Conservation (phyloP, 2,797 vertebrate species). For the Varecia variegata region DNA sequence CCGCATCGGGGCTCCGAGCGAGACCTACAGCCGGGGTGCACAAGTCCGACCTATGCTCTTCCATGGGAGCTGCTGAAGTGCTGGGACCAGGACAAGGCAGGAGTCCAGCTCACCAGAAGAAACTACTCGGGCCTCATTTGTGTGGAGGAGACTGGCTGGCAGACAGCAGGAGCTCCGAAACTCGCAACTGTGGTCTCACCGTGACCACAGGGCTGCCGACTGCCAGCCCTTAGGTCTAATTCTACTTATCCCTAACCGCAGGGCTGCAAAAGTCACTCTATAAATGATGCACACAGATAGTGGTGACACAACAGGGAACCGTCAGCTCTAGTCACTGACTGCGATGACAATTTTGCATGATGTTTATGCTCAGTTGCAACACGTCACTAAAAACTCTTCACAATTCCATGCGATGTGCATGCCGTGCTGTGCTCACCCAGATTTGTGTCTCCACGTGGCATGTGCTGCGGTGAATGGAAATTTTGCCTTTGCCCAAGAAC, state of each 20-base stretch:
- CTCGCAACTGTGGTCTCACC: accelerated
- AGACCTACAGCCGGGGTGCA: too few relatives aligned
- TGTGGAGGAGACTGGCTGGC: accelerated
- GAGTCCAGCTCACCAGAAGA: neutral
- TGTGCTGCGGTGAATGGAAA: neutral
- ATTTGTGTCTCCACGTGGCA: neutral
- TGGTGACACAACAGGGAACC: neutral
- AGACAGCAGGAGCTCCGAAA: neutral
- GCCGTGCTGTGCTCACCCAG: accelerated
- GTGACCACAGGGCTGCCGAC: neutral
- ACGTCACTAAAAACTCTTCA: neutral
- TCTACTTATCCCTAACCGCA: neutral
- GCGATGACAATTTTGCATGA: accelerated
- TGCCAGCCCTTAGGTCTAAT: neutral
- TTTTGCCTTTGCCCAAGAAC: neutral
- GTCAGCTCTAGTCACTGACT: neutral
- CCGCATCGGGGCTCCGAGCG: neutral
- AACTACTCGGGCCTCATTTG: neutral
- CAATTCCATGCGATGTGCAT: too few relatives aligned
- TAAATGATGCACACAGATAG: neutral
- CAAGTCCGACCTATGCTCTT: neutral
- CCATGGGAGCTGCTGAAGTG: neutral
- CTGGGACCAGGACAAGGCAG: neutral
- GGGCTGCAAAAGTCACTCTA: neutral
- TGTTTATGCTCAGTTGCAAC: too few relatives aligned